Evolutionary conservation across 2,113 vertebrate species (phyloP).

Genomic region (Siniperca chuatsi): DNA sequence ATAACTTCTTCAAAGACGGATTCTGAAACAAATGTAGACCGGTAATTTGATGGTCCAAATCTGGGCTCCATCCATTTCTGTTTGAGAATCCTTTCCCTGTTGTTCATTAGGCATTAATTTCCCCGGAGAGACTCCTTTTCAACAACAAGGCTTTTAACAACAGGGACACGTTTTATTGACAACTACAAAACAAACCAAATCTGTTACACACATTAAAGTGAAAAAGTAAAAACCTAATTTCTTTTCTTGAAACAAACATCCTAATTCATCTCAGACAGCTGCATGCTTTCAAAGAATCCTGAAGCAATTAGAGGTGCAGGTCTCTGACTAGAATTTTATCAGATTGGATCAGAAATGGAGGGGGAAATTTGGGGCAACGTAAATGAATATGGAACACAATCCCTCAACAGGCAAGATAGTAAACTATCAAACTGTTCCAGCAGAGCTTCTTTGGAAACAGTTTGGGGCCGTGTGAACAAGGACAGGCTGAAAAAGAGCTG

Average conservation of each 20-base stretch:
- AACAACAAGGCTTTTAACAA: slow-evolving; percentile 44
- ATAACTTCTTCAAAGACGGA: slow-evolving; percentile 36
- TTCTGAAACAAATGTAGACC: slow-evolving; percentile 24
- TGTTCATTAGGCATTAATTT: slow-evolving; percentile 55
- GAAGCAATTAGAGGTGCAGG: neutral
- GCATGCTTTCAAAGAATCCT: slow-evolving; percentile 10
- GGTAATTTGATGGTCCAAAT: slow-evolving; percentile 37
- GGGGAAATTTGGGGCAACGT: neutral
- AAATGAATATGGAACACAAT: slow-evolving; percentile 6
- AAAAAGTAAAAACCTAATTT: neutral
- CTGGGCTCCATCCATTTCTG: slow-evolving; percentile 24
- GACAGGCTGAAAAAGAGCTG: neutral
- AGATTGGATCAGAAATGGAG: neutral
- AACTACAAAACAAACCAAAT: slow-evolving; percentile 20
- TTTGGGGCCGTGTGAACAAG: neutral
- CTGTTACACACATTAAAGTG: neutral
- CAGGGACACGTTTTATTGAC: slow-evolving; percentile 27
- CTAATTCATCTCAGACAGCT: slow-evolving; percentile 16
- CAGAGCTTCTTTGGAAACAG: neutral
- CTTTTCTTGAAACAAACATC: slow-evolving; percentile 25
- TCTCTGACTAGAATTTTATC: neutral
- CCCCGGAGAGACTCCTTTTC: slow-evolving; percentile 36
- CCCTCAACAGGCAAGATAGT: neutral
- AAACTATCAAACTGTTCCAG: neutral
- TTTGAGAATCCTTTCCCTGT: slow-evolving; percentile 31